phyloP scores from a whole-genome alignment of 2,797 vertebrate species.

The Neosalanx taihuensis region DNA sequence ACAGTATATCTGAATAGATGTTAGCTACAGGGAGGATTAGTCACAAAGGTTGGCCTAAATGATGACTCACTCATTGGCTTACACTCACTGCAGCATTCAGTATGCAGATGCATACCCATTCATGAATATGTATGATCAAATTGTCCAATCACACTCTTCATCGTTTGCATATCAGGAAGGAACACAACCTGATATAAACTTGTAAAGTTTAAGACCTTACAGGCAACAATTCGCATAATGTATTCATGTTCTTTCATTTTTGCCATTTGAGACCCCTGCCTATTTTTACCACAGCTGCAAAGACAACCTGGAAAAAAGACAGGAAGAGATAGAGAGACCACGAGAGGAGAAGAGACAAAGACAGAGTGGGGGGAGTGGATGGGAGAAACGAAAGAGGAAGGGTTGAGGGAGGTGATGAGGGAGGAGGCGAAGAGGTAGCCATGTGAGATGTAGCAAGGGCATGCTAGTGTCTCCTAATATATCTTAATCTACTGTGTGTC shows the following conservation, averaged over 20 bases:
- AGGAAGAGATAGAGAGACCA: too few relatives aligned
- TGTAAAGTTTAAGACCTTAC: background rate
- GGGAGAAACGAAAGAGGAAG: background rate
- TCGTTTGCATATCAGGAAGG: background rate
- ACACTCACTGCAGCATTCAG: background rate
- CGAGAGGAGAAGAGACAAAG: background rate
- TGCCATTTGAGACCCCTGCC: too few relatives aligned
- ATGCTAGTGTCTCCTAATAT: constrained; percentile 43
- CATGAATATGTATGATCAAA: background rate
- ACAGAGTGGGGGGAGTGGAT: background rate
- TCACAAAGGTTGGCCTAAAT: background rate
- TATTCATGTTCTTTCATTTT: background rate
- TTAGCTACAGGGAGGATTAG: background rate
- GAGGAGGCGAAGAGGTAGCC: constrained; percentile 22
- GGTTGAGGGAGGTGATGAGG: constrained; percentile 22
- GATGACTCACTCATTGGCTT: background rate
- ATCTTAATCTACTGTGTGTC: constrained; percentile 41
- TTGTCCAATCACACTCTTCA: background rate
- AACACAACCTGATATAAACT: too few relatives aligned
- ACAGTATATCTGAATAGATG: constrained; percentile 17
- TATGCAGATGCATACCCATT: background rate
- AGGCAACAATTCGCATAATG: background rate
- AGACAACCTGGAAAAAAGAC: too few relatives aligned
- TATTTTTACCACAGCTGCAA: too few relatives aligned
- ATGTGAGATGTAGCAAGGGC: constrained; percentile 28